Conservation (phyloP, 2,888 invertebrate species). For the Eristalinus aeneus region DNA sequence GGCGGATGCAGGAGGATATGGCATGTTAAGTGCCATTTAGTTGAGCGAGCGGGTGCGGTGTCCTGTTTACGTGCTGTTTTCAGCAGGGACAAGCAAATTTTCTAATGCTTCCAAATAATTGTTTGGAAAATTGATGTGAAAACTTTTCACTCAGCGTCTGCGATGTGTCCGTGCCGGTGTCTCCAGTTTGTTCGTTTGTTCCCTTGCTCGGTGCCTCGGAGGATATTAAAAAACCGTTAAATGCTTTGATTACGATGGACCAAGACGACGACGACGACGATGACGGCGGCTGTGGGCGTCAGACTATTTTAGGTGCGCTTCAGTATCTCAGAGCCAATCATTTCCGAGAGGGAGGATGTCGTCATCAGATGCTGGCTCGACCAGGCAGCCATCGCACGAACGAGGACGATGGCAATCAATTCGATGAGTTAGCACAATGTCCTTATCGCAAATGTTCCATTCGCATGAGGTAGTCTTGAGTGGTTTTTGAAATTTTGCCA, state of each 20-base stretch:
- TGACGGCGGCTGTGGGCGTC: background rate
- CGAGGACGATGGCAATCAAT: conserved; percentile 54
- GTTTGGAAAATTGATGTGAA: conserved; percentile 63
- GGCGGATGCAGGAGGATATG: conserved; percentile 10
- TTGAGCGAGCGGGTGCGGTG: background rate
- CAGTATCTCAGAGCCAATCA: conserved; percentile 51
- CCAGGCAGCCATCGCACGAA: background rate
- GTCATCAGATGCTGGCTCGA: conserved; percentile 37
- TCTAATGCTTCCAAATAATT: conserved; percentile 60
- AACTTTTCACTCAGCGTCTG: conserved; percentile 38
- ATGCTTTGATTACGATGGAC: conserved; percentile 48
- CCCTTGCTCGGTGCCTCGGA: background rate
- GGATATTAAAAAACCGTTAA: conserved; percentile 67
- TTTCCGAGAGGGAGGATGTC: conserved; percentile 58
- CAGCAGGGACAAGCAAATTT: conserved; percentile 46
- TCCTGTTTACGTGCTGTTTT: conserved; percentile 20
- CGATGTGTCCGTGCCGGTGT: background rate
- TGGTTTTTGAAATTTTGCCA: conserved; percentile 42
- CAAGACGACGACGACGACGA: background rate
- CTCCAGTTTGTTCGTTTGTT: background rate
- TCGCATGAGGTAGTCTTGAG: background rate
- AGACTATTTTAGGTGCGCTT: background rate
- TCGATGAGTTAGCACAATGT: conserved; percentile 65
- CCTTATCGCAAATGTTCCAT: conserved; percentile 58
- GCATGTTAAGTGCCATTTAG: conserved; percentile 58